Percentiles rank a stretch among this genome's conserved stretches.
phyloP scores from a whole-genome alignment of 1,140 invertebrate genomes.

The Sminthurides bifidus region DNA sequence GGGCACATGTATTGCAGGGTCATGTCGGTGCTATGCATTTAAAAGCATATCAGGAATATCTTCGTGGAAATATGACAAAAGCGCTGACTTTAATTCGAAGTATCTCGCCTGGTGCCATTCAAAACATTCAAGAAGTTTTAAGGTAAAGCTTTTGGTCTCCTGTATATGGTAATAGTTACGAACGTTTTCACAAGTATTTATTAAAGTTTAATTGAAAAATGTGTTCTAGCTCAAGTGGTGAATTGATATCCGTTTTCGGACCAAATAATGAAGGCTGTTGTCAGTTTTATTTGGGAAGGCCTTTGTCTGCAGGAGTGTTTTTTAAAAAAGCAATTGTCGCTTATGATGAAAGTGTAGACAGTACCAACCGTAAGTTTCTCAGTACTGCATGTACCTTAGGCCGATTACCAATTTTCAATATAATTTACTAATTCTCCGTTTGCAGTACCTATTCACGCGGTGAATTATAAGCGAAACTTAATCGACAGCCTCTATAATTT shows the following conservation, averaged over 20 bases:
- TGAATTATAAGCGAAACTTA: slow-evolving; percentile 53
- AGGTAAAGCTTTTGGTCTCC: too few relatives aligned
- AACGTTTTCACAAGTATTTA: too few relatives aligned
- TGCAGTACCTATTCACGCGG: slow-evolving; percentile 45
- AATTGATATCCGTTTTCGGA: slow-evolving; percentile 55
- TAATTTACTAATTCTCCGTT: slow-evolving; percentile 20
- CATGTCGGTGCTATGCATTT: slow-evolving; percentile 50
- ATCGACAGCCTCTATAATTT: slow-evolving; percentile 77
- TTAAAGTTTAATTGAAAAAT: too few relatives aligned
- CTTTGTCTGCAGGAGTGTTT: slow-evolving; percentile 70
- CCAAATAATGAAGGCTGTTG: slow-evolving; percentile 84
- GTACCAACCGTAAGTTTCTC: slow-evolving; percentile 26
- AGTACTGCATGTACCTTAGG: slow-evolving; percentile 1
- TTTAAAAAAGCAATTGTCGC: slow-evolving; percentile 55
- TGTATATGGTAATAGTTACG: too few relatives aligned
- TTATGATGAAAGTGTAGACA: slow-evolving; percentile 42
- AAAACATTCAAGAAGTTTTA: too few relatives aligned
- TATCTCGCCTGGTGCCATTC: neutral
- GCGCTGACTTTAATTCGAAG: slow-evolving; percentile 51
- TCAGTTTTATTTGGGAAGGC: slow-evolving; percentile 73
- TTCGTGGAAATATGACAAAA: slow-evolving; percentile 54
- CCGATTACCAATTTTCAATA: neutral
- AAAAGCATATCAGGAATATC: slow-evolving; percentile 56
- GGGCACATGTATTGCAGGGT: slow-evolving; percentile 37
- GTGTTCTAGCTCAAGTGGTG: slow-evolving; percentile 45